phyloP scores from a whole-genome alignment of 2,113 vertebrate species.

The Willisornis vidua region DNA sequence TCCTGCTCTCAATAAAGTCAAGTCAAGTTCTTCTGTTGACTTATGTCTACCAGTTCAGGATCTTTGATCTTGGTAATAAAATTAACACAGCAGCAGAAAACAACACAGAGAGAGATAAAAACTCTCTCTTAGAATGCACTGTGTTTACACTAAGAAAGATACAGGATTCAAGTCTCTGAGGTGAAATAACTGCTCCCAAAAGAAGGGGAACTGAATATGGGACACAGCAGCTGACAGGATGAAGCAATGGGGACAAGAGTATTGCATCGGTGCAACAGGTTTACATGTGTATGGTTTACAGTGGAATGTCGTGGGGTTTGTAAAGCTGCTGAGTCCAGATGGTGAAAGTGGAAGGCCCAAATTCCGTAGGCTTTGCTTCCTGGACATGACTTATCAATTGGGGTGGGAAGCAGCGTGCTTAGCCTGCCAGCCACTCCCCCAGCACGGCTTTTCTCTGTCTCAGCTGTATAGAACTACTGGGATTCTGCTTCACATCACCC shows the following conservation, averaged over 20 bases:
- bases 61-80: conserved; percentile 35
- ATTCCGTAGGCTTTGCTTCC: background rate
- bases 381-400: background rate
- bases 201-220: background rate
- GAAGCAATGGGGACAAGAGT: background rate
- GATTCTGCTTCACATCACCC: background rate
- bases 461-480: background rate
- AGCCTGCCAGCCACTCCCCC: background rate
- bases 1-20: conserved; percentile 21
- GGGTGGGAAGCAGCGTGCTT: background rate
- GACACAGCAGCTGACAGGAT: background rate
- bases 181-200: background rate
- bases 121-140: background rate
- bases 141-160: background rate
- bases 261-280: background rate
- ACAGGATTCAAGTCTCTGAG: background rate
- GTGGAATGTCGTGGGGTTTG: background rate
- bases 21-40: background rate
- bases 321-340: background rate
- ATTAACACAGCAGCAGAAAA: conserved; percentile 11
- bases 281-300: background rate
- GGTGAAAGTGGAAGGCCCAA: background rate
- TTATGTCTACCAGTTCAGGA: background rate
- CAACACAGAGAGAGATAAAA: background rate
- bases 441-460: background rate